These are phyloP conservation scores for Sylvilagus floridanus DNA, from an alignment of 2,797 vertebrate species.

Conservation along the genomic window DNA sequence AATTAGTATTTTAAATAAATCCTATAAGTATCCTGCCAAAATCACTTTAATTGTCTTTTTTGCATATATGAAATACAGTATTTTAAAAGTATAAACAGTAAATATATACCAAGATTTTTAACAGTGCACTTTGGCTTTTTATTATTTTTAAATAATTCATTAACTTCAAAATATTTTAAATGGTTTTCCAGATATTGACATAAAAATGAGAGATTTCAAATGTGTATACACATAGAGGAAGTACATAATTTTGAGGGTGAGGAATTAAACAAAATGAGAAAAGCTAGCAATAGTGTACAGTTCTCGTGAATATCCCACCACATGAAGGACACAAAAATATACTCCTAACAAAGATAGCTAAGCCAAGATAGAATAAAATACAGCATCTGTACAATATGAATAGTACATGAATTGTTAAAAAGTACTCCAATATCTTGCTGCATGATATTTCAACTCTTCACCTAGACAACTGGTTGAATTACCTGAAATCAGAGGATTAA, in stretches of 20 bases:
- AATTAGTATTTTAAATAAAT: slow-evolving; percentile 20
- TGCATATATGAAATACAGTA: neutral
- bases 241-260: neutral
- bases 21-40: neutral
- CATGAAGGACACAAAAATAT: neutral
- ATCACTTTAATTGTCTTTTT: neutral
- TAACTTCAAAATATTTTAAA: neutral
- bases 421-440: no score
- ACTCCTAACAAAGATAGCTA: neutral
- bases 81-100: neutral
- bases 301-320: neutral
- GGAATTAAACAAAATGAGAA: neutral
- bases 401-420: no score
- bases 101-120: slow-evolving; percentile 1
- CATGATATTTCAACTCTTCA: neutral
- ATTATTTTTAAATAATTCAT: neutral
- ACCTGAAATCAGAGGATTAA: neutral
- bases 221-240: neutral
- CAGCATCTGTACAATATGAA: neutral
- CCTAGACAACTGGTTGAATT: neutral
- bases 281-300: neutral
- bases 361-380: neutral
- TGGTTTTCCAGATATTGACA: neutral
- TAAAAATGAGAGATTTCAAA: neutral
- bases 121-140: neutral